A percentile compares a stretch with the other conserved stretches of the same genome.
phyloP scores from a whole-genome alignment of 2,113 vertebrate genomes.

The Cololabis saira region DNA sequence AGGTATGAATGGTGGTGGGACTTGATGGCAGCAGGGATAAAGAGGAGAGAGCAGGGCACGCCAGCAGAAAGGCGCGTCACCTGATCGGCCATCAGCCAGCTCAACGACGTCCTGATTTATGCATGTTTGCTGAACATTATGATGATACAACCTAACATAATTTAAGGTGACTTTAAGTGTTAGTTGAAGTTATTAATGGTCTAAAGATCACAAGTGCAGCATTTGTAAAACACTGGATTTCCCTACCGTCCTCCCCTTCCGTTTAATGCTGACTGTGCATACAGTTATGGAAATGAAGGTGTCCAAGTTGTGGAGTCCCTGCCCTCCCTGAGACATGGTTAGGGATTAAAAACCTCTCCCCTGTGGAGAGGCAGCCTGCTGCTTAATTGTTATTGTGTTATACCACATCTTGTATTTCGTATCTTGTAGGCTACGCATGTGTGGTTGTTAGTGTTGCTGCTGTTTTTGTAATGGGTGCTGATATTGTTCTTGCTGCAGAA shows the following conservation, averaged over 20 bases:
- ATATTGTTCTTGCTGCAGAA: conserved; percentile 59
- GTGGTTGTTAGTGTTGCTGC: conserved; percentile 59
- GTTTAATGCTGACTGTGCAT: conserved; percentile 75
- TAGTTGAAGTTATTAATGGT: conserved; percentile 68
- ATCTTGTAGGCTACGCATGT: conserved; percentile 46
- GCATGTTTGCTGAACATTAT: conserved; percentile 50
- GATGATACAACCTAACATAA: conserved; percentile 62
- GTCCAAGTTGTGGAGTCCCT: conserved; percentile 51
- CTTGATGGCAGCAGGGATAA: conserved; percentile 38
- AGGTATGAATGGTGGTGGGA: conserved; percentile 60
- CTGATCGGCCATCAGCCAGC: conserved; percentile 43
- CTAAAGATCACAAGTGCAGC: conserved; percentile 61
- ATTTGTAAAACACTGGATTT: conserved; percentile 66
- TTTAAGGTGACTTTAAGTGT: conserved; percentile 65
- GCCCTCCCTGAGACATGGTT: conserved; percentile 60
- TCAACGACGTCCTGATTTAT: conserved; percentile 60
- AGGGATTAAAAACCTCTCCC: conserved; percentile 75
- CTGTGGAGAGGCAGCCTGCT: conserved; percentile 63
- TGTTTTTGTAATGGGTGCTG: conserved; percentile 62
- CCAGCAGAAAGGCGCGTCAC: conserved; percentile 41
- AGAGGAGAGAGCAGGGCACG: conserved; percentile 32
- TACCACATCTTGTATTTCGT: conserved; percentile 38
- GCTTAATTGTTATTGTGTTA: conserved; percentile 71
- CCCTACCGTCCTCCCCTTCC: conserved; percentile 8
- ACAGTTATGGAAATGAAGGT: conserved; percentile 72